Base-by-base conservation (phyloP, 1,140 invertebrate genomes). In the Harlomillsia oculata region DNA sequence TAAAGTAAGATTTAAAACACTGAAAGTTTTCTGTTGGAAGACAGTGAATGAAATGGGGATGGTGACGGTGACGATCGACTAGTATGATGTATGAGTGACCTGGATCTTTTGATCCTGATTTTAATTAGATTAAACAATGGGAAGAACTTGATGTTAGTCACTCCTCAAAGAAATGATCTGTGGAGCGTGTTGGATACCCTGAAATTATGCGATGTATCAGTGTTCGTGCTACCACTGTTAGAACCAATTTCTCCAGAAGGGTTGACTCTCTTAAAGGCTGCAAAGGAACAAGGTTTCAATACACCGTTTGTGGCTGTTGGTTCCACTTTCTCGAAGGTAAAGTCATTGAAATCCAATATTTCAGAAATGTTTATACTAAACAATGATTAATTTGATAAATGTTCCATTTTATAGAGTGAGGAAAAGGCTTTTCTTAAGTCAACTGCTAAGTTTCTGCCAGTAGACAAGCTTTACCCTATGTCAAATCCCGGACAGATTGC, bases 171-270 rank as follows among this genome's bases (percentile, higher is more conserved):
- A 40, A 76, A 74, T 32, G 82, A 92, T 74, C 73, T 89, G 32
- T 78, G 87, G 67, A 78, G 80, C 43, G 74, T 83, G 2, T 70
- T 96, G 44, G 92, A 97, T 78, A 77, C 82, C 40, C 73, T 84
- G 0, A 96, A 94, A 78, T 78, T 89, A 23, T 82, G 84, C 37
- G 89, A 92, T 68, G 85, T 83, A 14, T 77, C 87, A 14, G 55
- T 95, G 20, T 82, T 90, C 70, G 66, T 92, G 3, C 76, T 82
- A 66, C 82, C 82, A 1, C 28, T 53, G 62, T 20, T 67, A 67
- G 30, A 65, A 55, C 37, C 56, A 2, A 36, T 65, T n/a, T 62
- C 63, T 3, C 68, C 46, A 3, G 57, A 65, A 50, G 51, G 60
- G 13, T 32, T 60, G 6, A 63, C 50, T 23, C 43, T 65, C 18